Base-by-base conservation (phyloP, 1,140 invertebrate genomes). In the Polypedilum pembai region DNA sequence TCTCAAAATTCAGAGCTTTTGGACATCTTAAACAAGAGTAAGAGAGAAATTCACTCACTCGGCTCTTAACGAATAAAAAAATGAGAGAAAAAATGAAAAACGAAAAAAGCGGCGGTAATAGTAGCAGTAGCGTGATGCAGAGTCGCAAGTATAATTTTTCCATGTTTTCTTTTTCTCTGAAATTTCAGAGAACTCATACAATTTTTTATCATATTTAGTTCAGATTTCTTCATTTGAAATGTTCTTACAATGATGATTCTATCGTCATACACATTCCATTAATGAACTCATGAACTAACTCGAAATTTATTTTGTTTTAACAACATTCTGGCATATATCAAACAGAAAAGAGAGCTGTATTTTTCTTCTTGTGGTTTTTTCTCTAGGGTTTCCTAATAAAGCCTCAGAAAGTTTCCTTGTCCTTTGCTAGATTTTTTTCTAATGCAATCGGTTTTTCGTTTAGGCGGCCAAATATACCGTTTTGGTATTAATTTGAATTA, bases 371-470 rank as follows among this genome's bases (percentile, higher is more conserved):
- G 45, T 56, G 45, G 45, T 56, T 56, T 45, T 45, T 56, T 56
- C 45, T 56, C 24, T 33, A 33, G 45, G 45, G 45, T 8, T 56
- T 56, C 12, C 24, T 33, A 33, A 33, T 56, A 56, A 56, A 56
- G 45, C 45, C 45, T n/a, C n/a, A 56, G n/a, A 56, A 56, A 56
- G 45, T 56, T 56, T 56, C n/a, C 45, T 56, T 56, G 45, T n/a
- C 45, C 45, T 56, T 56, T n/a, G n/a, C 45, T 33, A 33, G 5
- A 33, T 33, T n/a, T n/a, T n/a, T n/a, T n/a, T n/a, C n/a, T n/a
- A n/a, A n/a, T 33, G 24, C 24, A 1, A 33, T 33, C 5, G 24
- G 24, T 33, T 33, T 33, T 33, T 33, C 24, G 1, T 33, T n/a
- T n/a, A n/a, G n/a, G n/a, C n/a, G n/a, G n/a, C n/a, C n/a, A n/a